Evolutionary conservation across 2,113 vertebrate genomes (phyloP).

Genomic region (Protobothrops mucrosquamatus): DNA sequence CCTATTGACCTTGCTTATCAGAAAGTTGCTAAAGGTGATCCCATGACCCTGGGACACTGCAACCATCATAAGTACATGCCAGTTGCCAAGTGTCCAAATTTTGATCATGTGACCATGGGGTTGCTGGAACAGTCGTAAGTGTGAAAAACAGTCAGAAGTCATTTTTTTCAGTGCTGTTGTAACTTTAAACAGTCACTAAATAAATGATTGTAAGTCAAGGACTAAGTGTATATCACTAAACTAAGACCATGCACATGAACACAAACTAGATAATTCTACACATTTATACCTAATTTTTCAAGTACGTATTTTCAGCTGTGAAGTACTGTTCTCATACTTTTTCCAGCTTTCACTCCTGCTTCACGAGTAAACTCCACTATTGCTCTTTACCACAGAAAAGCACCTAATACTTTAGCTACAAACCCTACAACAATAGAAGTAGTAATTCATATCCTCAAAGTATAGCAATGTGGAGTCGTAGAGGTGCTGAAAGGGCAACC

Average conservation of each 20-base stretch:
- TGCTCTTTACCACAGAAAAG: background rate
- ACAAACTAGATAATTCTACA: background rate
- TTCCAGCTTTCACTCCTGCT: background rate
- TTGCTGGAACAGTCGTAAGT: too few relatives aligned
- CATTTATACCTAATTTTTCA: background rate
- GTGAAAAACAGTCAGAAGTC: too few relatives aligned
- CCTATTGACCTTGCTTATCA: background rate
- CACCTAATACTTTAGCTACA: background rate
- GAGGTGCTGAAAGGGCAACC: background rate
- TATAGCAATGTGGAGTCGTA: background rate
- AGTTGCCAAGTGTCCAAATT: too few relatives aligned
- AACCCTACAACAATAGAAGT: background rate
- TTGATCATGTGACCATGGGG: too few relatives aligned
- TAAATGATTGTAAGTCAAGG: too few relatives aligned
- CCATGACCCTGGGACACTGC: background rate
- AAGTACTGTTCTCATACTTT: background rate
- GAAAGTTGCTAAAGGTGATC: background rate
- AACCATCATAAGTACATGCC: background rate
- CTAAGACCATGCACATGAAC: background rate
- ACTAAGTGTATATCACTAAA: background rate
- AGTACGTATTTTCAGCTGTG: background rate
- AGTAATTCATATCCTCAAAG: background rate
- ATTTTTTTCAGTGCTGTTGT: too few relatives aligned
- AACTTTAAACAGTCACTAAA: too few relatives aligned
- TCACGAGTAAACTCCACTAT: background rate